Percentiles rank a stretch among this genome's conserved stretches.
These are phyloP conservation scores for Hylaea fasciaria DNA, from an alignment of 2,888 invertebrate species.

Conservation along the genomic window DNA sequence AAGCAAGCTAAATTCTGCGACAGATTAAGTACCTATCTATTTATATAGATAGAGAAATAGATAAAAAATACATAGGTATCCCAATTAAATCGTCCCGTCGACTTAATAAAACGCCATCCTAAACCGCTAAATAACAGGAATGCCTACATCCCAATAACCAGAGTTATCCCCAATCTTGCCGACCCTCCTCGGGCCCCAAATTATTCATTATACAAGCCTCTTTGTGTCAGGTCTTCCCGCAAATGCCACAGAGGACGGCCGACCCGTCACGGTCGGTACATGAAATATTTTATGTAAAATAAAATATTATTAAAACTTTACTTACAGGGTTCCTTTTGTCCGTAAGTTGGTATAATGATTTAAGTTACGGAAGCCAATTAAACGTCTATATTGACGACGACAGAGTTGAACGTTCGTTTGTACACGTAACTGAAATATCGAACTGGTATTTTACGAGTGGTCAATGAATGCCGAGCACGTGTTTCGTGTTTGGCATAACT, in stretches of 20 bases:
- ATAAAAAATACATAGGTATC: too few species aligned
- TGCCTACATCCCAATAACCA: constrained; percentile 37
- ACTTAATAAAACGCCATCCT: constrained; percentile 26
- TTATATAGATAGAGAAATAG: too few species aligned
- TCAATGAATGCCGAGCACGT: too few species aligned
- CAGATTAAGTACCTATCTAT: not conserved
- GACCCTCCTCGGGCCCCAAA: constrained; percentile 38
- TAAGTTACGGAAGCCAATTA: too few species aligned
- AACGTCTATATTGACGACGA: too few species aligned
- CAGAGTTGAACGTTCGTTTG: too few species aligned
- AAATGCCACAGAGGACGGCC: constrained; percentile 41
- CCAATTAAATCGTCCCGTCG: constrained; percentile 21
- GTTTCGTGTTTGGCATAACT: too few species aligned
- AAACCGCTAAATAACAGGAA: constrained; percentile 37
- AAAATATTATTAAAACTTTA: constrained; percentile 4
- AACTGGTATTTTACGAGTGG: too few species aligned
- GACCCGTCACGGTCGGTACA: constrained; percentile 31
- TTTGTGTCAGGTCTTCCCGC: constrained; percentile 42
- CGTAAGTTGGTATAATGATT: too few species aligned
- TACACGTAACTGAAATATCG: too few species aligned
- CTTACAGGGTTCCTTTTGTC: not conserved
- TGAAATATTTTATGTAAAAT: constrained; percentile 35
- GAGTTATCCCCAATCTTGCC: constrained; percentile 39
- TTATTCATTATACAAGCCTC: constrained; percentile 44
- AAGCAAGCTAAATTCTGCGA: not conserved